Percentiles rank a stretch among this genome's conserved stretches.
Evolutionary conservation across 1,140 invertebrate genomes (phyloP).

Genomic region (Saxidomus purpurata): DNA sequence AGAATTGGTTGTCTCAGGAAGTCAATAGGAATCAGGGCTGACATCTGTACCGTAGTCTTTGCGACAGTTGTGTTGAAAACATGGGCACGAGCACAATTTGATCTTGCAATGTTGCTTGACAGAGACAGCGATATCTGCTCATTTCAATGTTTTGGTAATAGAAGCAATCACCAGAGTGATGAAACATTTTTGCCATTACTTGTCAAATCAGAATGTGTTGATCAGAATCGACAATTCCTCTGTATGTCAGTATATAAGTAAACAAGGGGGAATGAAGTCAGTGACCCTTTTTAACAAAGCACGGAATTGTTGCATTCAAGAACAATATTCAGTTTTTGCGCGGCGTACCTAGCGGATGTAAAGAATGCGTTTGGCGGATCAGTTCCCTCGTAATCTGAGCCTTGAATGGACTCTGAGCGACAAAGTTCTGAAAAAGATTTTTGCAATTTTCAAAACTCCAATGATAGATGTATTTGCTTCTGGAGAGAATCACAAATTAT

Average conservation of each 20-base stretch:
- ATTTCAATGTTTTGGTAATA: background rate
- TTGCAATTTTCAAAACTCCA: slow-evolving; percentile 11
- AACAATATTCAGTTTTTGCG: slow-evolving; percentile 48
- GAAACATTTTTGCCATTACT: background rate
- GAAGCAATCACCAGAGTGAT: slow-evolving; percentile 1
- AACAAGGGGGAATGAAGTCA: slow-evolving; percentile 43
- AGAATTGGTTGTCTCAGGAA: too few relatives aligned
- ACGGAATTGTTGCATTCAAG: too few relatives aligned
- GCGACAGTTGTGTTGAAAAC: too few relatives aligned
- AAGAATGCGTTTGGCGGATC: slow-evolving; percentile 36
- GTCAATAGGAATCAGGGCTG: too few relatives aligned
- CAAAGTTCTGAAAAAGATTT: background rate
- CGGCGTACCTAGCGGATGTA: slow-evolving; percentile 27
- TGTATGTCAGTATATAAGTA: slow-evolving; percentile 39
- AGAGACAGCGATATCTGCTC: background rate
- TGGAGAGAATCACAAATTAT: slow-evolving; percentile 29
- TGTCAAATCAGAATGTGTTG: slow-evolving; percentile 9
- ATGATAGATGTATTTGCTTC: slow-evolving; percentile 55
- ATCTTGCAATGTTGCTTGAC: background rate
- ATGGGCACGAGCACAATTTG: too few relatives aligned
- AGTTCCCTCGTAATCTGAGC: background rate
- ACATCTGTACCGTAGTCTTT: too few relatives aligned
- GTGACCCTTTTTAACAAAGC: slow-evolving; percentile 35
- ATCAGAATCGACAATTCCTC: background rate
- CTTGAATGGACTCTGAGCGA: slow-evolving; percentile 61